phyloP scores from a whole-genome alignment of 2,797 vertebrate species.

The Acanthurus lineatus region DNA sequence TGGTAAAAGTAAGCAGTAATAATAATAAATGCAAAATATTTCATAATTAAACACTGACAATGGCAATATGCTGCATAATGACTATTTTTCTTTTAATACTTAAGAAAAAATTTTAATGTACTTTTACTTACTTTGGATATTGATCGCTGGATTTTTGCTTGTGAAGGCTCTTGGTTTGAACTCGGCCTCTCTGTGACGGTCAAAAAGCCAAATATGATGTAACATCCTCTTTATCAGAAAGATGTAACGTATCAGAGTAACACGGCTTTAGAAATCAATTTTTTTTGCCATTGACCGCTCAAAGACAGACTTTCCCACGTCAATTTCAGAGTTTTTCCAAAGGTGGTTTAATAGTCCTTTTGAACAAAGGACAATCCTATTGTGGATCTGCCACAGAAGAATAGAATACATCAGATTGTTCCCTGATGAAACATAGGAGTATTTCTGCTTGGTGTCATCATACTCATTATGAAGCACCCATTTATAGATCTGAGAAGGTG shows the following conservation, averaged over 20 bases:
- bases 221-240: constrained; percentile 4
- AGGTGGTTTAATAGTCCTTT: constrained; percentile 50
- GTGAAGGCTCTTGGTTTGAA: too few relatives aligned
- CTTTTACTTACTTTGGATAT: not conserved
- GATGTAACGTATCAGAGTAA: constrained; percentile 1
- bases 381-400: constrained; percentile 53
- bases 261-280: not conserved
- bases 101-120: not conserved
- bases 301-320: constrained; percentile 22
- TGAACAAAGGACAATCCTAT: constrained; percentile 56
- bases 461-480: constrained; percentile 80
- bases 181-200: too few relatives aligned
- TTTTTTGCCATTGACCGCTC: not conserved
- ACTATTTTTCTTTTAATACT: not conserved
- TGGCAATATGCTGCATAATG: too few relatives aligned
- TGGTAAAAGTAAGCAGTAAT: too few relatives aligned
- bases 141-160: not conserved
- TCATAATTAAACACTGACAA: too few relatives aligned
- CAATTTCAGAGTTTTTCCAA: constrained; percentile 17
- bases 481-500: constrained; percentile 85
- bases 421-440: constrained; percentile 75
- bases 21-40: too few relatives aligned
- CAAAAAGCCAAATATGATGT: too few relatives aligned
- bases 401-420: constrained; percentile 70
- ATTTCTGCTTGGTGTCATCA: constrained; percentile 82